Evolutionary conservation across 2,113 vertebrate species (phyloP).

Genomic region (Mirza zaza): DNA sequence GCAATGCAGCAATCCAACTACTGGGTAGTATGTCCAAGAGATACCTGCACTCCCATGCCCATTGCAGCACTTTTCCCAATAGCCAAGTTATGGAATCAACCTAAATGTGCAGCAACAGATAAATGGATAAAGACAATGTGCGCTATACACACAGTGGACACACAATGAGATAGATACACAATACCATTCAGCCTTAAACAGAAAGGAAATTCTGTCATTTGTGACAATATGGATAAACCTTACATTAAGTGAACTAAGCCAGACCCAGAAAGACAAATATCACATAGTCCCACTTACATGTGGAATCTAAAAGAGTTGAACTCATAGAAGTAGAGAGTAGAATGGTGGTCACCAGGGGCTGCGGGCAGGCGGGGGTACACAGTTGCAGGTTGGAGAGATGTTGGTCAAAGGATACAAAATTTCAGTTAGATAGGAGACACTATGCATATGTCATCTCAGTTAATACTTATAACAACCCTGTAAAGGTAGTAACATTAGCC

Average conservation of each 20-base stretch:
- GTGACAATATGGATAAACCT: background rate
- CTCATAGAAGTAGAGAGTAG: background rate
- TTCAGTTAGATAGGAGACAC: background rate
- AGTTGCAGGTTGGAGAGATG: background rate
- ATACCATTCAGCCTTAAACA: background rate
- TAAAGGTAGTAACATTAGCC: background rate
- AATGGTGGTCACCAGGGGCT: background rate
- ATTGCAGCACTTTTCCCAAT: background rate
- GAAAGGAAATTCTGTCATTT: background rate
- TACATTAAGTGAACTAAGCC: background rate
- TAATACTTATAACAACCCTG: background rate
- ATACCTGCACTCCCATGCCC: too few species aligned
- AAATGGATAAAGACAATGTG: background rate
- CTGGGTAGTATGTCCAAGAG: background rate
- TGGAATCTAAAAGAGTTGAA: background rate
- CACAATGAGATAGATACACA: background rate
- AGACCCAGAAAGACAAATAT: background rate
- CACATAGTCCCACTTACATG: too few species aligned
- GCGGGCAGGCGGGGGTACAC: too few species aligned
- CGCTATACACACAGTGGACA: too few species aligned
- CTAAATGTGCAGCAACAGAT: background rate
- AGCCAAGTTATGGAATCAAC: background rate
- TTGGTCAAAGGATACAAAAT: background rate
- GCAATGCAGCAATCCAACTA: background rate
- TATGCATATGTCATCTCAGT: background rate